Evolutionary conservation across 2,888 invertebrate species (phyloP).

Genomic region (Melangyna quadrimaculata): DNA sequence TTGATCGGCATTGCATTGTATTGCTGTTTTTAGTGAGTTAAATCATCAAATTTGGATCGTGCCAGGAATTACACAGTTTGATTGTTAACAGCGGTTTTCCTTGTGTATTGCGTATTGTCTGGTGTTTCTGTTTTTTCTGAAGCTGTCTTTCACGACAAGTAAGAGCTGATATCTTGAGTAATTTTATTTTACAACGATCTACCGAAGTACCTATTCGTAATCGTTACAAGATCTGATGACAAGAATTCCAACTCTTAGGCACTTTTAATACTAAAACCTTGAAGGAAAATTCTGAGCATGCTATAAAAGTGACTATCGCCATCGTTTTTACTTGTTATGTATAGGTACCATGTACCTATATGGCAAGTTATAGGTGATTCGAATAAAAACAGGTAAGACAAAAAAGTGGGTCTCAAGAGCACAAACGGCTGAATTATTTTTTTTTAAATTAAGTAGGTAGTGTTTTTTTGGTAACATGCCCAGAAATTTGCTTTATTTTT

Average conservation of each 20-base stretch:
- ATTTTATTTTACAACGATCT: background rate
- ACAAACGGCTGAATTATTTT: too few species aligned
- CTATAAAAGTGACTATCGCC: background rate
- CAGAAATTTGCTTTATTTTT: too few species aligned
- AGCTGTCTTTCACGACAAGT: constrained; percentile 38
- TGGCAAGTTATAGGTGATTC: too few species aligned
- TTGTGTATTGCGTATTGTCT: background rate
- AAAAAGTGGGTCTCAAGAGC: too few species aligned
- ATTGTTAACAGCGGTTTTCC: constrained; percentile 4
- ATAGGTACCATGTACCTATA: too few species aligned
- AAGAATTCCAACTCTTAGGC: background rate
- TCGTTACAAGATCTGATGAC: background rate
- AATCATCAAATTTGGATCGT: constrained; percentile 70
- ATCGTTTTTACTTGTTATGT: background rate
- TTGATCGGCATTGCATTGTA: constrained; percentile 66
- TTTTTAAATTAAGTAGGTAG: too few species aligned
- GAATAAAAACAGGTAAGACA: too few species aligned
- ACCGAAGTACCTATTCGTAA: too few species aligned
- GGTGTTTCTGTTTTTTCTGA: constrained; percentile 15
- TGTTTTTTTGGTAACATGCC: too few species aligned
- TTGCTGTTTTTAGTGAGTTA: constrained; percentile 69
- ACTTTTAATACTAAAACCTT: background rate
- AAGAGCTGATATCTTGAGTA: constrained; percentile 20
- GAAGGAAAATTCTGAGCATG: background rate
- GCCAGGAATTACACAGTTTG: constrained; percentile 57